Base-by-base conservation (phyloP, 2,888 invertebrate species). In the Sepiola atlantica region DNA sequence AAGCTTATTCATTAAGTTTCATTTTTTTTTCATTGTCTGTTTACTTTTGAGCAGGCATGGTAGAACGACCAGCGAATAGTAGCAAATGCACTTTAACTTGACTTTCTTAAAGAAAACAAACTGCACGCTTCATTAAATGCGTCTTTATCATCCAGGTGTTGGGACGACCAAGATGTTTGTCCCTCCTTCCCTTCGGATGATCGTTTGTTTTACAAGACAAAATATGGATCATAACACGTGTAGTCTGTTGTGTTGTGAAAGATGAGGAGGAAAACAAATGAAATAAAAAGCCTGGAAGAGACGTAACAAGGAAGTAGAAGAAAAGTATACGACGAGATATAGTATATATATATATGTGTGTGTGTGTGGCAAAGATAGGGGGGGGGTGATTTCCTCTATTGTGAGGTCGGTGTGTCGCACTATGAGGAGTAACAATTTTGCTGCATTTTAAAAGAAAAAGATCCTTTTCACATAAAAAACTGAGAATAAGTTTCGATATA, bases 161-260 rank as follows among this genome's bases (percentile, higher is more conserved):
- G 2, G n/a, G 77, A 77, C n/a, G 45, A 45, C 45, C 45, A 45
- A 45, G 45, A 45, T 45, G 45, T 45, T 45, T 45, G 45, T 45
- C 77, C 32, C n/a, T 2, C 32, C 32, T 32, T 77, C 77, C n/a
- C n/a, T 77, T 14, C n/a, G 77, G 32, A n/a, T 77, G 2, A 61
- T 32, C 24, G 24, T 28, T 61, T n/a, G n/a, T n/a, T 77, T n/a
- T 77, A 77, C 18, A 77, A 28, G n/a, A 77, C n/a, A 77, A 77
- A 61, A 21, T 61, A 61, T 77, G n/a, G 14, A 77, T 77, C 77
- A 77, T 21, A 77, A 77, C 77, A 77, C 77, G 77, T 77, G 77
- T n/a, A 77, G 77, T 77, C n/a, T 77, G 77, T 77, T n/a, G 77
- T 77, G 77, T 77, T n/a, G 77, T 77, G n/a, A n/a, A 77, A 77